phyloP scores from a whole-genome alignment of 2,113 vertebrate species.

The Noturus placidus region DNA sequence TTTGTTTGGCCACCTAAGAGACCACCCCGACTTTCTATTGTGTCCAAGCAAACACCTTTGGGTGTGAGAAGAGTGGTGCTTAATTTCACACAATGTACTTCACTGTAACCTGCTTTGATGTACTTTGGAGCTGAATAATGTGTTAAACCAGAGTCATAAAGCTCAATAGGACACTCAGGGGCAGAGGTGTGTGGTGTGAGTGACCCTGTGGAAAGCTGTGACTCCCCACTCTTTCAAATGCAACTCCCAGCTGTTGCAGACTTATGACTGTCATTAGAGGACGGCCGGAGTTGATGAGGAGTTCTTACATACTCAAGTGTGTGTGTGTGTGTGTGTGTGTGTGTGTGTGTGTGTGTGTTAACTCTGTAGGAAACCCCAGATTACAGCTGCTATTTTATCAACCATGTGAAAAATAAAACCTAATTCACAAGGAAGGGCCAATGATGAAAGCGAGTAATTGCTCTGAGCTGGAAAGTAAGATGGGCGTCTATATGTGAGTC shows the following conservation, averaged over 20 bases:
- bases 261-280: background rate
- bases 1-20: conserved; percentile 8
- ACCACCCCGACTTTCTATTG: background rate
- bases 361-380: conserved; percentile 17
- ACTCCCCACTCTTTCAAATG: background rate
- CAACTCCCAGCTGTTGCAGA: conserved; percentile 4
- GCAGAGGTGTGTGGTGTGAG: conserved; percentile 8
- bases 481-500: conserved; percentile 22
- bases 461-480: background rate
- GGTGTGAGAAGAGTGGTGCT: background rate
- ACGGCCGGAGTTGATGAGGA: background rate
- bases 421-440: conserved; percentile 32
- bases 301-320: background rate
- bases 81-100: conserved; percentile 12
- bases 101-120: conserved; percentile 32
- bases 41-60: background rate
- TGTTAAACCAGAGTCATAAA: conserved; percentile 2
- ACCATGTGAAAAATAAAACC: conserved; percentile 18
- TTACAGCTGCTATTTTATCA: conserved; percentile 35
- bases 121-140: conserved; percentile 13
- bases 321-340: background rate
- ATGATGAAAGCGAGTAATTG: conserved; percentile 25
- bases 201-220: background rate
- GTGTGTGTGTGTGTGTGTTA: background rate
- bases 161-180: background rate